phyloP scores from a whole-genome alignment of 2,797 vertebrate genomes.

The Mustela erminea region DNA sequence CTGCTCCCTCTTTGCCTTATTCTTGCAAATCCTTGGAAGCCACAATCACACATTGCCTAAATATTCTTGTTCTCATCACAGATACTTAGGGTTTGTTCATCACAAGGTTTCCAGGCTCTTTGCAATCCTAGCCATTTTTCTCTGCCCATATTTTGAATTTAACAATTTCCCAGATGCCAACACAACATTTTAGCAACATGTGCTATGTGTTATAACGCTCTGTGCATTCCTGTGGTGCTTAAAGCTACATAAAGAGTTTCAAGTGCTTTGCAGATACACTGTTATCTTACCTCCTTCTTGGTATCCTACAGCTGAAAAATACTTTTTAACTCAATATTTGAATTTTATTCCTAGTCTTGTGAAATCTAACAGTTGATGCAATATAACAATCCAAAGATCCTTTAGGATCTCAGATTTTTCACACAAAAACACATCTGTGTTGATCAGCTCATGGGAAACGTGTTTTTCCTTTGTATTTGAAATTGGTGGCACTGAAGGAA shows the following conservation, averaged over 20 bases:
- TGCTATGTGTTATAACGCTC: neutral
- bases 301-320: neutral
- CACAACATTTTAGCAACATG: neutral
- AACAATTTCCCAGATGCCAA: conserved; percentile 4
- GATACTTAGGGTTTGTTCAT: neutral
- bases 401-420: neutral
- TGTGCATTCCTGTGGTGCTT: neutral
- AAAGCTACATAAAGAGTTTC: neutral
- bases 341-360: neutral
- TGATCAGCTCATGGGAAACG: neutral
- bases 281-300: neutral
- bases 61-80: neutral
- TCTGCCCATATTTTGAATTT: conserved; percentile 24
- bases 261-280: neutral
- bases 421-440: neutral
- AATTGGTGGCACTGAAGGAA: neutral
- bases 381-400: neutral
- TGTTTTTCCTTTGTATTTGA: neutral
- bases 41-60: neutral
- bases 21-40: conserved; percentile 36
- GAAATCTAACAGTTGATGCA: neutral
- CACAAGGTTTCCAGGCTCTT: neutral
- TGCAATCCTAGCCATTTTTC: neutral
- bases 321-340: neutral
- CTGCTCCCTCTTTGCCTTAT: neutral